These are phyloP conservation scores for Zenarchopterus dispar DNA, from an alignment of 2,797 vertebrate genomes.

Conservation along the genomic window DNA sequence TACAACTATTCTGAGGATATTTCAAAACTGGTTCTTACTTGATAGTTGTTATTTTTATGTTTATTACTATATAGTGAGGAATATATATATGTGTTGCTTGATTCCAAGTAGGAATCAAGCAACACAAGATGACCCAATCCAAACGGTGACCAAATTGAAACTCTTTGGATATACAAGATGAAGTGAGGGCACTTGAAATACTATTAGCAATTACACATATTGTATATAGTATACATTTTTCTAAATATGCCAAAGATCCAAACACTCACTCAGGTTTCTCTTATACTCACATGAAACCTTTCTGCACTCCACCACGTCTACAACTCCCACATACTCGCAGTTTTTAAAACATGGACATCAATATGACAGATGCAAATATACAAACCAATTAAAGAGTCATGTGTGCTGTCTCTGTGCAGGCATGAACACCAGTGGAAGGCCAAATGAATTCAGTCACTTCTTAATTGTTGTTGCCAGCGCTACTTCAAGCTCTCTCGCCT, in stretches of 20 bases:
- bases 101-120: background rate
- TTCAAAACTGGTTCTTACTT: slow-evolving; percentile 6
- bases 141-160: background rate
- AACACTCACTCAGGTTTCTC: background rate
- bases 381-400: slow-evolving; percentile 5
- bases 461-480: background rate
- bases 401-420: background rate
- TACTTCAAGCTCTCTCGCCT: slow-evolving; percentile 13
- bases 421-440: background rate
- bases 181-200: background rate
- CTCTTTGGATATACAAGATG: no score
- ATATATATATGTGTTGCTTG: no score
- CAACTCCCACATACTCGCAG: background rate
- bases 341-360: slow-evolving; percentile 1
- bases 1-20: slow-evolving; percentile 5
- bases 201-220: no score
- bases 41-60: background rate
- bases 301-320: background rate
- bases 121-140: background rate
- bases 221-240: background rate
- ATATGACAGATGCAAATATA: background rate
- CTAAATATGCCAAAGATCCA: background rate
- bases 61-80: background rate
- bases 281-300: background rate
- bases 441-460: slow-evolving; percentile 1